phyloP scores from a whole-genome alignment of 2,797 vertebrate species.

The Diglossa cyanea region DNA sequence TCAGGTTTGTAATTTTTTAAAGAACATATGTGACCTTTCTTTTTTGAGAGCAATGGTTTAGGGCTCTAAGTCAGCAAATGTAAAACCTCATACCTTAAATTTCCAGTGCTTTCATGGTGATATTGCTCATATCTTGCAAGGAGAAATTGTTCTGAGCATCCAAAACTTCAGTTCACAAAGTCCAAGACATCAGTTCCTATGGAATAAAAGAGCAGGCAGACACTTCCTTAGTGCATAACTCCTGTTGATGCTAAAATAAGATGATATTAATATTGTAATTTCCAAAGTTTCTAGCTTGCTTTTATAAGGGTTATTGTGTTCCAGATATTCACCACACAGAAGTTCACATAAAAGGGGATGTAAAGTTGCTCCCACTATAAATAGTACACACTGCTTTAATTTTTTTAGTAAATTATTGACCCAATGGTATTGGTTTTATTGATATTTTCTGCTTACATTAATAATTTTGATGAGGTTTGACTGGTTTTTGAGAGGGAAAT shows the following conservation, averaged over 20 bases:
- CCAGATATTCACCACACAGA: not conserved
- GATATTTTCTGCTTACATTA: not conserved
- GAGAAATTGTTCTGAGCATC: not conserved
- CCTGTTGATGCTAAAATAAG: not conserved
- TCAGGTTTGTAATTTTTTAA: conserved; percentile 78
- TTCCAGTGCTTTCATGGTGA: not conserved
- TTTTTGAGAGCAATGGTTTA: not conserved
- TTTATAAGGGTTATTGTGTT: not conserved
- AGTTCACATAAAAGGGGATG: not conserved
- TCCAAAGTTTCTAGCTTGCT: not conserved
- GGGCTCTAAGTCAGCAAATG: not conserved
- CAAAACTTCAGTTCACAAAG: not conserved
- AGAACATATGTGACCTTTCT: fast-evolving
- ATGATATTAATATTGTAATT: not conserved
- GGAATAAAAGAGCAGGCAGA: not conserved
- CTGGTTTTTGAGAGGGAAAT: not conserved
- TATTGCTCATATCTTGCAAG: not conserved
- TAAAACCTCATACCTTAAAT: not conserved
- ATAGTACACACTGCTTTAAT: not conserved
- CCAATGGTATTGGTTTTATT: not conserved
- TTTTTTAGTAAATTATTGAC: not conserved
- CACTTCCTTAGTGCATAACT: not conserved
- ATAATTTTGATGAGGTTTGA: not conserved
- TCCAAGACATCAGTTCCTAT: not conserved
- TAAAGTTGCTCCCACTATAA: not conserved